Base-by-base conservation (phyloP, 2,888 invertebrate species). In the Ormyrus thymus region DNA sequence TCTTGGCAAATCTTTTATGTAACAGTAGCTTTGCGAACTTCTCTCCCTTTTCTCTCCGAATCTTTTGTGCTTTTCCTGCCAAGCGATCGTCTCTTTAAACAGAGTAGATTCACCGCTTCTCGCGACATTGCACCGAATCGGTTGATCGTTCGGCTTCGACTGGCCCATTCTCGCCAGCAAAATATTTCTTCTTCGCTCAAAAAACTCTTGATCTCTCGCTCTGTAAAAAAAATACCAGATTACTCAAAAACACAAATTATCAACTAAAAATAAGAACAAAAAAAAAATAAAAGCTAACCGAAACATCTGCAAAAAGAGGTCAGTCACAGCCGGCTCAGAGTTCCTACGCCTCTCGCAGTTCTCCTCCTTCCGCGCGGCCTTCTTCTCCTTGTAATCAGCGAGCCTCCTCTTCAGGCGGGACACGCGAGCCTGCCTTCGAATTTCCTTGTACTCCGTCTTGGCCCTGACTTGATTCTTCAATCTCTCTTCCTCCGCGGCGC, bases 1-100 rank as follows among this genome's bases (percentile, higher is more conserved):
- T 83, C 80, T 85, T 9, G 88, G 88, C 8, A 89, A 76, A 75
- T 89, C 86, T 82, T 89, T 89, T 13, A 89, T 86, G 56, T 86
- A 89, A 43, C 81, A 56, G 84, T 29, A 8, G 51, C 10, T 61
- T 58, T 65, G 1, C 43, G 3, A 29, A 29, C 3, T 29, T 29
- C 29, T 29, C 29, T 29, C 29, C 29, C 4, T 3, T 29, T 29
- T 29, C 29, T 3, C 29, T 11, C 76, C 70, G 13, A 4, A 3
- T 9, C 78, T 82, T 81, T 80, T 85, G 64, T 86, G 86, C 79
- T 85, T 89, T 68, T 86, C 86, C 51, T 84, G 84, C 89, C 89
- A 90, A 10, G 85, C 84, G 79, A 86, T 85, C 0, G 90, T 89
- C 3, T 84, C 83, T 13, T 87, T 86, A 0, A 87, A 66, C 7